Evolutionary conservation across 2,888 invertebrate species (phyloP).

Genomic region (Scaptodrosophila latifasciaeformis): DNA sequence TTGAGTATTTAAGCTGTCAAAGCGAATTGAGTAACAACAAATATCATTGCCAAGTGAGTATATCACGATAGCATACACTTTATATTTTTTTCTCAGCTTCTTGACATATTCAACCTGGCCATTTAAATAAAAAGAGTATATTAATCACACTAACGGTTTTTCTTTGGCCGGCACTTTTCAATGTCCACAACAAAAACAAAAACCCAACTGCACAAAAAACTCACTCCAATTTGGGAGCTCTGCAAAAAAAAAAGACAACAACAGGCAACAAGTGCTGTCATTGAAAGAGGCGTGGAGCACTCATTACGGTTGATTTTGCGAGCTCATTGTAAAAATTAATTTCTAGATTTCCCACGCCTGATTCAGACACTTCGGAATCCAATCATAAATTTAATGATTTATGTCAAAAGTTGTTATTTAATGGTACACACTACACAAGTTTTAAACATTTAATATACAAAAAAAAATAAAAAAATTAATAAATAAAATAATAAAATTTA

Average conservation of each 20-base stretch:
- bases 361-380: no score
- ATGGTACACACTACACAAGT: no score
- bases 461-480: no score
- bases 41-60: no score
- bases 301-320: background rate
- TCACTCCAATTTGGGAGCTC: background rate
- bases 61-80: no score
- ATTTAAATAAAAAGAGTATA: no score
- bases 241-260: background rate
- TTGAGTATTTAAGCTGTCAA: background rate
- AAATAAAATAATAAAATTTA: no score
- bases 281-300: background rate
- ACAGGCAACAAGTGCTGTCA: background rate
- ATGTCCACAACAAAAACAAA: background rate
- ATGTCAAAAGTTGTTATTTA: background rate
- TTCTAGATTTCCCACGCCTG: constrained; percentile 15
- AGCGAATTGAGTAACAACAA: constrained; percentile 1
- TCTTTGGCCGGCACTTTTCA: background rate
- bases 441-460: no score
- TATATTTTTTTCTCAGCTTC: no score
- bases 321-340: constrained; percentile 9
- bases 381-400: no score
- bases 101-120: background rate
- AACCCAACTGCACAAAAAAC: background rate
- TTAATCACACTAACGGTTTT: no score